Conservation (phyloP, 2,888 invertebrate species). For the Eupithecia subfuscata region DNA sequence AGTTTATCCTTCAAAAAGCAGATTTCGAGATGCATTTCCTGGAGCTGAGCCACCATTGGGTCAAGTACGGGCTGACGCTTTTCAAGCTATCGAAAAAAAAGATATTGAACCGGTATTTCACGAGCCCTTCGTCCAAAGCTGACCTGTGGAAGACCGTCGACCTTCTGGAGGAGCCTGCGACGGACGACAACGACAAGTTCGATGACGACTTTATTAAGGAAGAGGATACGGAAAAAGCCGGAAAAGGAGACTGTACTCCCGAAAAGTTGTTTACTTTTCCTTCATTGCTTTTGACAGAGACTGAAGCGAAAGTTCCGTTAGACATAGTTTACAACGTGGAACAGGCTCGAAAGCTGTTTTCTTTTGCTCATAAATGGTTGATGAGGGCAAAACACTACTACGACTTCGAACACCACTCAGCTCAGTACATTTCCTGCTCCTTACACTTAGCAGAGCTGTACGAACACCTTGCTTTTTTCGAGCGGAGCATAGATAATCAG, state of each 20-base stretch:
- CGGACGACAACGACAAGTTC: slow-evolving; percentile 49
- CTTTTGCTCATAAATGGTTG: slow-evolving; percentile 84
- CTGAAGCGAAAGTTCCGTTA: slow-evolving; percentile 67
- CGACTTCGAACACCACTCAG: slow-evolving; percentile 83
- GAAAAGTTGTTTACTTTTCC: slow-evolving; percentile 68
- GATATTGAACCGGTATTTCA: slow-evolving; percentile 71
- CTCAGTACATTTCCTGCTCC: slow-evolving; percentile 84
- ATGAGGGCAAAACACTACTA: slow-evolving; percentile 84
- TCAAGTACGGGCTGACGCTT: slow-evolving; percentile 84
- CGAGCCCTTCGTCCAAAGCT: slow-evolving; percentile 58
- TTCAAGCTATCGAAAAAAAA: slow-evolving; percentile 83
- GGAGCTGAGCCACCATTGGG: slow-evolving; percentile 84
- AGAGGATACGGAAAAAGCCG: slow-evolving; percentile 63
- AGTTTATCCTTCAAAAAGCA: slow-evolving; percentile 70
- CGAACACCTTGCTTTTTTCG: slow-evolving; percentile 88
- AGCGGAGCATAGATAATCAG: slow-evolving; percentile 85
- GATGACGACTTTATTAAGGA: slow-evolving; percentile 72
- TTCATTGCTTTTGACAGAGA: slow-evolving; percentile 67
- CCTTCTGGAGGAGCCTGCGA: slow-evolving; percentile 52
- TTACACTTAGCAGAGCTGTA: slow-evolving; percentile 86
- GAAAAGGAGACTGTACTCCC: slow-evolving; percentile 61
- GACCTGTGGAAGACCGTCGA: slow-evolving; percentile 75
- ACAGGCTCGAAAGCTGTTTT: slow-evolving; percentile 81
- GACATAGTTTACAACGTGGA: slow-evolving; percentile 63
- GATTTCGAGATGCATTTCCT: slow-evolving; percentile 76